phyloP scores from a whole-genome alignment of 2,888 invertebrate genomes.

The Latrodectus hesperus region DNA sequence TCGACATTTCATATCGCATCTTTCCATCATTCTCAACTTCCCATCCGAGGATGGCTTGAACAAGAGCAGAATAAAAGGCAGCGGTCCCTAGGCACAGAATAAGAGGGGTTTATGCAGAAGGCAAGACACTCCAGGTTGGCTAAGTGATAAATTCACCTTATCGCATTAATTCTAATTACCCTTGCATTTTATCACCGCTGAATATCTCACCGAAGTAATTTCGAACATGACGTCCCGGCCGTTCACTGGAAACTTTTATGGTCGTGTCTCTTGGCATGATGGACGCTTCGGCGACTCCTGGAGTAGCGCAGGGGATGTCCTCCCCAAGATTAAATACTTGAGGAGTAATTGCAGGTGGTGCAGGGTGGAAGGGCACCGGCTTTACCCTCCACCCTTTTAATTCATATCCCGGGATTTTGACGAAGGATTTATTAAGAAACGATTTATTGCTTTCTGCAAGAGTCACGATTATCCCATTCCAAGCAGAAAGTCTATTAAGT shows the following conservation, averaged over 20 bases:
- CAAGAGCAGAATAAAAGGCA: too few species aligned
- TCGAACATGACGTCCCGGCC: constrained; percentile 18
- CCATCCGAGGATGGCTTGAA: too few species aligned
- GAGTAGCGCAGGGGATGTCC: constrained; percentile 19
- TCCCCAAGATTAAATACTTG: constrained; percentile 55
- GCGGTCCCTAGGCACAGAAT: too few species aligned
- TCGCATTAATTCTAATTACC: constrained; percentile 54
- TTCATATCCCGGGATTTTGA: constrained; percentile 49
- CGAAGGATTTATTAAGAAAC: constrained; percentile 62
- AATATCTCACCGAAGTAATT: constrained; percentile 60
- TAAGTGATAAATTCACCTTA: constrained; percentile 56
- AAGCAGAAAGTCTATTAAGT: not conserved
- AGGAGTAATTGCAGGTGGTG: constrained; percentile 41
- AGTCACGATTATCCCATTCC: constrained; percentile 57
- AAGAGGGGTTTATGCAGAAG: too few species aligned
- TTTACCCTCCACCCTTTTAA: constrained; percentile 45
- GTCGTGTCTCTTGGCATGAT: constrained; percentile 33
- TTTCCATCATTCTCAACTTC: too few species aligned
- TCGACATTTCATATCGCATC: too few species aligned
- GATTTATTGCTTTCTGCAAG: constrained; percentile 57
- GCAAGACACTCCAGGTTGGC: not conserved
- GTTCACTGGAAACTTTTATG: constrained; percentile 61
- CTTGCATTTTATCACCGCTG: constrained; percentile 33
- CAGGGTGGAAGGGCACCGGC: constrained; percentile 6
- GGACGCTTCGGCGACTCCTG: constrained; percentile 42